A percentile compares a stretch with the other conserved stretches of the same genome.
Conservation (phyloP, 2,113 vertebrate genomes). For the Alligator mississippiensis region DNA sequence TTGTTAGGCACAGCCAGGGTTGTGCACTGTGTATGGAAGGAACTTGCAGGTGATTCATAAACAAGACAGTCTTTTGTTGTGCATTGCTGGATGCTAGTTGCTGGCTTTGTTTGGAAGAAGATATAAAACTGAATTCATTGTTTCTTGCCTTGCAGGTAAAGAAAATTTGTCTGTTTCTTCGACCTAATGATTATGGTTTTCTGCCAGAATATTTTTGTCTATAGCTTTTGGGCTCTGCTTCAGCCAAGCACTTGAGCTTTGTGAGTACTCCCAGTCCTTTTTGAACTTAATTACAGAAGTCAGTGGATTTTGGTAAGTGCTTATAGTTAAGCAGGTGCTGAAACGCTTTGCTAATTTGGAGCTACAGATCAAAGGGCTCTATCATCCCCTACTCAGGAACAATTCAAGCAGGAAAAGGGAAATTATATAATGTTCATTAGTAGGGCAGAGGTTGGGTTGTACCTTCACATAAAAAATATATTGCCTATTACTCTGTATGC, state of each 20-base stretch:
- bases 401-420: fast-evolving
- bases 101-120: background rate
- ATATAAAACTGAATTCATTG: background rate
- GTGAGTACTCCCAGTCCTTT: background rate
- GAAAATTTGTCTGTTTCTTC: conserved; percentile 10
- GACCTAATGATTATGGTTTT: background rate
- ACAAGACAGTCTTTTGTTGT: background rate
- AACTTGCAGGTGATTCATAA: fast-evolving
- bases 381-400: background rate
- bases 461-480: background rate
- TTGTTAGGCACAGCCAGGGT: fast-evolving
- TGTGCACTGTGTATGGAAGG: background rate
- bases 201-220: background rate
- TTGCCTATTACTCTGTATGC: background rate
- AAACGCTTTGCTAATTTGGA: background rate
- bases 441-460: background rate
- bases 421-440: background rate
- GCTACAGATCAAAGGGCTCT: background rate
- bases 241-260: conserved; percentile 22
- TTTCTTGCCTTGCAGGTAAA: conserved; percentile 25
- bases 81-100: background rate
- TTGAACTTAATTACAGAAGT: background rate
- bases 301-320: fast-evolving
- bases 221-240: background rate
- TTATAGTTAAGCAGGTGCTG: fast-evolving